Conservation (phyloP, 2,888 invertebrate species). For the Dolichopus griseipennis region DNA sequence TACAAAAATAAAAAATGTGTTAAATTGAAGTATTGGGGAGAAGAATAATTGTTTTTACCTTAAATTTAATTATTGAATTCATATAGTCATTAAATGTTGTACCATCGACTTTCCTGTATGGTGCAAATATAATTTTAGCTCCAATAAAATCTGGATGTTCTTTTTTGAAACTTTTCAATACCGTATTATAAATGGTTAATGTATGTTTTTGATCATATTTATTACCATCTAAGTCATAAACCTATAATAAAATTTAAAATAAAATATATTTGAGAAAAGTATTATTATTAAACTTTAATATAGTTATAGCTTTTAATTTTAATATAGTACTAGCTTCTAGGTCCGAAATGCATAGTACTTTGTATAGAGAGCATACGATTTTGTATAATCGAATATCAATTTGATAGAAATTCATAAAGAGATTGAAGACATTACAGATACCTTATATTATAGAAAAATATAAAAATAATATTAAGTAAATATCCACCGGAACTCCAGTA, state of each 20-base stretch:
- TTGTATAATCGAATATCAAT: not conserved
- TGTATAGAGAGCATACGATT: no score
- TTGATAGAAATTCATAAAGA: not conserved
- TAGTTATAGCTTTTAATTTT: no score
- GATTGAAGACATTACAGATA: no score
- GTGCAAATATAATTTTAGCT: constrained; percentile 60
- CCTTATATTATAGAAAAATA: no score
- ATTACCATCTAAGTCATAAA: constrained; percentile 60
- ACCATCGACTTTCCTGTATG: constrained; percentile 45
- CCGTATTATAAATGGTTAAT: constrained; percentile 50
- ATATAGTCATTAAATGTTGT: constrained; percentile 45
- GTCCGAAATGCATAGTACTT: no score
- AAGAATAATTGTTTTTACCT: constrained; percentile 24
- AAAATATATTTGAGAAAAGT: no score
- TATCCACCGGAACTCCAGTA: no score
- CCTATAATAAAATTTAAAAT: constrained; percentile 23
- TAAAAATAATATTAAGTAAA: no score
- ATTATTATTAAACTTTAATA: no score
- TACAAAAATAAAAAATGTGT: not conserved
- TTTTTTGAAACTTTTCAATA: constrained; percentile 49
- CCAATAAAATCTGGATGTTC: constrained; percentile 59
- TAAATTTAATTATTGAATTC: constrained; percentile 29
- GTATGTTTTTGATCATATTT: constrained; percentile 48
- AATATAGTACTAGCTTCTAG: no score
- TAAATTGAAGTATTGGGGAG: no score